Percentiles rank a stretch among this genome's conserved stretches.
These are phyloP conservation scores for Mormyrus hasselquistii DNA, from an alignment of 2,797 vertebrate genomes.

Conservation along the genomic window DNA sequence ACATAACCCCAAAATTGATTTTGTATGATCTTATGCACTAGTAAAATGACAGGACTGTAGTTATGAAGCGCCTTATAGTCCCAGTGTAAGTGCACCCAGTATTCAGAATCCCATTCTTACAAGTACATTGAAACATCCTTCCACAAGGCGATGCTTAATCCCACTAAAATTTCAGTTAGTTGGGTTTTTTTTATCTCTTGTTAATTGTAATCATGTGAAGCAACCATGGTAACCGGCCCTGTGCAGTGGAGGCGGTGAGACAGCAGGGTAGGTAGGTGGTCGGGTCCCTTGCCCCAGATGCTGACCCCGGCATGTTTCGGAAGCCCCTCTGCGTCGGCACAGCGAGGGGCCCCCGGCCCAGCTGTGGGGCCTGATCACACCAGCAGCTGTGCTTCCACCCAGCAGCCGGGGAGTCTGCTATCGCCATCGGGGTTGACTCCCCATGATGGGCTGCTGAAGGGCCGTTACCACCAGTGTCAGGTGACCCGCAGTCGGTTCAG, in stretches of 20 bases:
- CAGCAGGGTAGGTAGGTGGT: background rate
- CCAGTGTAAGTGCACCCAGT: background rate
- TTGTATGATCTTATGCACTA: background rate
- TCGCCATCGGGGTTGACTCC: constrained; percentile 16
- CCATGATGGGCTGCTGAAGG: background rate
- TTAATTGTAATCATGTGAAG: background rate
- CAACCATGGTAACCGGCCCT: background rate
- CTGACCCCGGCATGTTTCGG: background rate
- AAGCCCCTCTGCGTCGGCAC: background rate
- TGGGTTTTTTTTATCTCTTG: background rate
- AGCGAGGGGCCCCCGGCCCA: background rate
- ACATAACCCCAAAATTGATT: background rate
- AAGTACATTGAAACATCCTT: background rate
- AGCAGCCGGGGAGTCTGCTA: constrained; percentile 18
- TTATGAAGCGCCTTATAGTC: background rate
- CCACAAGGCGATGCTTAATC: background rate
- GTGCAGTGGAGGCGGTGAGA: background rate
- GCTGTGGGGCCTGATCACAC: constrained; percentile 21
- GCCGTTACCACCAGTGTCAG: constrained; percentile 21
- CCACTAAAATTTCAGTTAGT: background rate
- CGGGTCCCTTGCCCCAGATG: background rate
- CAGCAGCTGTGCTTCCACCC: constrained; percentile 23
- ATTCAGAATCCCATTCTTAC: background rate
- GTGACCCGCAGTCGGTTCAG: constrained; percentile 18
- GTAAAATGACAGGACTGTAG: background rate